These are phyloP conservation scores for Mystacornis crossleyi DNA, from an alignment of 2,113 vertebrate genomes.

Conservation along the genomic window DNA sequence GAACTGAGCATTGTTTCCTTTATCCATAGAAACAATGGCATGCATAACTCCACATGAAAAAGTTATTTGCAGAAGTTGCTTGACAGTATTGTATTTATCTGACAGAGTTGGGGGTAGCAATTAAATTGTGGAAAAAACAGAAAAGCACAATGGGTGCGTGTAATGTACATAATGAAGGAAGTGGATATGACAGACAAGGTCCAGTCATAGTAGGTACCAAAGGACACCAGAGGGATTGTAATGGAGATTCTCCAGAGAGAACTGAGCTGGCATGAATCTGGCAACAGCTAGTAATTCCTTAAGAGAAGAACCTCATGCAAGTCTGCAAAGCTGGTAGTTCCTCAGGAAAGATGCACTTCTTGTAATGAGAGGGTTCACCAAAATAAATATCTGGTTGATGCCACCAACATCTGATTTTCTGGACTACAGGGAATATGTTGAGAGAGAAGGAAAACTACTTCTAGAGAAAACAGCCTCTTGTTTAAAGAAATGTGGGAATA, in stretches of 20 bases:
- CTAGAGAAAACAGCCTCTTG: not conserved
- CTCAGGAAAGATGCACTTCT: not conserved
- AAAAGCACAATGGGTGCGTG: not conserved
- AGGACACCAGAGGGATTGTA: not conserved
- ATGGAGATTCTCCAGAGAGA: not conserved
- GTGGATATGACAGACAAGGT: not conserved
- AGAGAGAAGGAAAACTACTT: not conserved
- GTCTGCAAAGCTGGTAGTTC: not conserved
- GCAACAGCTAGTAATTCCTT: not conserved
- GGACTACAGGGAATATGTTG: not conserved
- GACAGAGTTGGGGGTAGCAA: not conserved
- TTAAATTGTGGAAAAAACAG: not conserved
- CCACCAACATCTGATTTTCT: not conserved
- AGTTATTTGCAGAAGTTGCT: conserved; percentile 5
- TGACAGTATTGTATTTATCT: not conserved
- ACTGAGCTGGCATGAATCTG: not conserved
- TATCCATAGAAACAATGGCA: conserved; percentile 18
- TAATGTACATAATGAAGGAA: not conserved
- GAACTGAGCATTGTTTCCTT: not conserved
- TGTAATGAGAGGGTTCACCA: not conserved
- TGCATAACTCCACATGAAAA: not conserved
- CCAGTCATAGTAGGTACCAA: not conserved
- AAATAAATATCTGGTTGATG: not conserved
- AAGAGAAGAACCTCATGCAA: not conserved
- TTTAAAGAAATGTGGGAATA: not conserved